Conservation (phyloP, 2,797 vertebrate genomes). For the Dryobates pubescens region DNA sequence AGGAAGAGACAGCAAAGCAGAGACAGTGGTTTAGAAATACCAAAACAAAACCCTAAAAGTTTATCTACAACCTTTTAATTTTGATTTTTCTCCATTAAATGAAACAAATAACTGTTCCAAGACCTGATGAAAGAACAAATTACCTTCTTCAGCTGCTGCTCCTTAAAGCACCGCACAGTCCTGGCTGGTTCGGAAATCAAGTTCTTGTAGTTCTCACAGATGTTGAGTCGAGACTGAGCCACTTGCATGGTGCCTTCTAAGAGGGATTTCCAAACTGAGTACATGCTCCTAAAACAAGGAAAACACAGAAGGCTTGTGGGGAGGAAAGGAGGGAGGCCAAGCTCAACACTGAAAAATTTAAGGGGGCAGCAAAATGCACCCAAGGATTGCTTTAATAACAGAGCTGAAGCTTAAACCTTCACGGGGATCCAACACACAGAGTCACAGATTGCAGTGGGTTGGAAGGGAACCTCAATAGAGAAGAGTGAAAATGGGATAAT, state of each 20-base stretch:
- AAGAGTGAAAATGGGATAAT: no score
- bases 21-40: fast-evolving
- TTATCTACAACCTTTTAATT: no score
- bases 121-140: neutral
- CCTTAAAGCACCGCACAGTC: slow-evolving; percentile 92
- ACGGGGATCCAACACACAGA: neutral
- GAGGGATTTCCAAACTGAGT: slow-evolving; percentile 95
- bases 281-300: slow-evolving; percentile 87
- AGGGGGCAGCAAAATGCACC: neutral
- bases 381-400: neutral
- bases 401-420: neutral
- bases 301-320: slow-evolving; percentile 23
- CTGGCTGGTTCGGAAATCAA: slow-evolving; percentile 94
- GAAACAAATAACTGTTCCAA: fast-evolving
- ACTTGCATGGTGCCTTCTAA: slow-evolving; percentile 95
- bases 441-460: no score
- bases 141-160: slow-evolving; percentile 97
- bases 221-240: slow-evolving; percentile 93
- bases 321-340: neutral
- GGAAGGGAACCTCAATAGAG: no score
- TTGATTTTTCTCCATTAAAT: neutral
- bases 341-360: fast-evolving
- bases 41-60: no score
- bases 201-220: slow-evolving; percentile 95
- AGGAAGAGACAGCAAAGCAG: neutral